Conservation (phyloP, 2,888 invertebrate species). For the Eupithecia centaureata region DNA sequence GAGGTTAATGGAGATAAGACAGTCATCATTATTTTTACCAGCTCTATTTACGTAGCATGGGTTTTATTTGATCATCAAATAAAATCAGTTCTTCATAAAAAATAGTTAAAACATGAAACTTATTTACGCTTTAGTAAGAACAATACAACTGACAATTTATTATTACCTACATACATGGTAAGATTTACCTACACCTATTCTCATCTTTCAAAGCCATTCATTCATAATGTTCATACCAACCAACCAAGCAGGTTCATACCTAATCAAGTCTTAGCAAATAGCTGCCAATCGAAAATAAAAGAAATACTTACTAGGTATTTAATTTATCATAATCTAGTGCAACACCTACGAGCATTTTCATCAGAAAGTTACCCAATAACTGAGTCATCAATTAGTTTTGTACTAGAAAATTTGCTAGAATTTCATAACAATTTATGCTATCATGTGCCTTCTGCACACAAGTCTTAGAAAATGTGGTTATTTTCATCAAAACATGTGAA, state of each 20-base stretch:
- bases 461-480: neutral
- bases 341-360: slow-evolving; percentile 11
- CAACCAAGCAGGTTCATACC: no score
- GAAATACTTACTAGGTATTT: neutral
- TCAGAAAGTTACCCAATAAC: slow-evolving; percentile 4
- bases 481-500: slow-evolving; percentile 16
- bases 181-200: neutral
- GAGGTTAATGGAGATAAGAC: slow-evolving; percentile 55
- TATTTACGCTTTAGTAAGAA: no score
- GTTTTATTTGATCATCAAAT: neutral
- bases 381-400: slow-evolving; percentile 9
- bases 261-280: neutral
- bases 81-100: neutral
- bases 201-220: neutral
- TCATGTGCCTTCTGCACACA: neutral
- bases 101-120: neutral
- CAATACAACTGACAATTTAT: no score
- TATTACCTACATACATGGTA: neutral
- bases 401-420: slow-evolving; percentile 26
- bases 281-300: neutral
- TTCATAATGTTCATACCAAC: neutral
- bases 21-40: slow-evolving; percentile 46
- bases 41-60: neutral
- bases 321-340: neutral
- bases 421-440: slow-evolving; percentile 17